Percentiles rank a stretch among this genome's conserved stretches.
These are phyloP conservation scores for Popillia japonica DNA, from an alignment of 1,140 invertebrate species.

Conservation along the genomic window DNA sequence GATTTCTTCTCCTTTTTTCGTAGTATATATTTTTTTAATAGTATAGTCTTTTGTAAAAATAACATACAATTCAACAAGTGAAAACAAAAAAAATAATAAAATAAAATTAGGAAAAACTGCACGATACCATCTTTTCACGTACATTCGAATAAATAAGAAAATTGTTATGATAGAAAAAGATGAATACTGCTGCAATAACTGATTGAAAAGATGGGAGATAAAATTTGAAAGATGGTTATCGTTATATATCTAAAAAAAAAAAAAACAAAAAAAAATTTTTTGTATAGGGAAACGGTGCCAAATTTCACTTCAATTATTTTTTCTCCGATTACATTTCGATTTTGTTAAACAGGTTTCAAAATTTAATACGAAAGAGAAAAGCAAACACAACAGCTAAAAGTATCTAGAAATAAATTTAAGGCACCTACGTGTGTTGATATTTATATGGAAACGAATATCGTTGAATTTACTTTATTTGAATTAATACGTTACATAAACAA, in stretches of 20 bases:
- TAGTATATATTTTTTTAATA: no score
- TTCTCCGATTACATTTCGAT: not conserved
- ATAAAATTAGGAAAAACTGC: not conserved
- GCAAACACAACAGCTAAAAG: constrained; percentile 6
- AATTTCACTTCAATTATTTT: no score
- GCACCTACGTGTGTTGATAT: not conserved
- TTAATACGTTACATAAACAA: not conserved
- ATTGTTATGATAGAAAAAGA: not conserved
- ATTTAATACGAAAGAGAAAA: not conserved
- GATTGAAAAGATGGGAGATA: not conserved
- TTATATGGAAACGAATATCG: no score
- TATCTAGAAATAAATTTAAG: constrained; percentile 2
- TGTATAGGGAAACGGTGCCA: no score
- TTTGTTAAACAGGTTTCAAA: not conserved
- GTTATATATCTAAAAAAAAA: no score
- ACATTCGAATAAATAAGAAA: constrained; percentile 8
- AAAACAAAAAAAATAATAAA: constrained; percentile 19
- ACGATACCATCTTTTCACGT: not conserved
- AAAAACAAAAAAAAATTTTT: no score
- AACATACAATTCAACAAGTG: constrained; percentile 25
- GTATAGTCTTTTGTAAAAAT: constrained; percentile 19
- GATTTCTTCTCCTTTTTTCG: constrained; percentile 16
- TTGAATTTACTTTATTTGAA: not conserved
- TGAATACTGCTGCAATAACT: not conserved
- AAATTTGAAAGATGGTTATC: no score